phyloP scores from a whole-genome alignment of 2,888 invertebrate genomes.

The Pristionchus entomophagus region DNA sequence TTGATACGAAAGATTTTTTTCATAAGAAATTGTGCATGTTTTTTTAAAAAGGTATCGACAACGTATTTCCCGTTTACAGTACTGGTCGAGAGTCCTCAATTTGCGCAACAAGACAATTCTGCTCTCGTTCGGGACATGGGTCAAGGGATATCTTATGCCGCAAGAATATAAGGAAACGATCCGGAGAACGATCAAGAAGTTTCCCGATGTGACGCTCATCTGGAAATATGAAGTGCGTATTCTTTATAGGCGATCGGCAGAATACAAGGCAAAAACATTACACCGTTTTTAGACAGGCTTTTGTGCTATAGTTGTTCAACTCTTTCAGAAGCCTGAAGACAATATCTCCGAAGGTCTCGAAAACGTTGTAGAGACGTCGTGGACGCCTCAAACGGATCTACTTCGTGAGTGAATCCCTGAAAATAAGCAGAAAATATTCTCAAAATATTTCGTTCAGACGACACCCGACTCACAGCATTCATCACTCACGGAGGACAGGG shows the following conservation, averaged over 20 bases:
- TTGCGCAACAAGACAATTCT: neutral
- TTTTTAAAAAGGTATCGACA: too few relatives aligned
- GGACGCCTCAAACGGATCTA: slow-evolving; percentile 3
- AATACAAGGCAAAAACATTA: too few relatives aligned
- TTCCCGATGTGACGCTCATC: slow-evolving; percentile 10
- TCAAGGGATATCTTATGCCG: slow-evolving; percentile 1
- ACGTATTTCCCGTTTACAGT: too few relatives aligned
- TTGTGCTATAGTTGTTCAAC: too few relatives aligned
- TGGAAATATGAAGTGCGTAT: slow-evolving; percentile 19
- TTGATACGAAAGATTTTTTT: too few relatives aligned
- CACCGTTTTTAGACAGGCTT: too few relatives aligned
- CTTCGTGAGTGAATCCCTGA: slow-evolving; percentile 18
- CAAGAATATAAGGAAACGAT: neutral
- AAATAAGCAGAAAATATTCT: too few relatives aligned
- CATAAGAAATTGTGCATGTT: too few relatives aligned
- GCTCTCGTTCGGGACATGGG: slow-evolving; percentile 28
- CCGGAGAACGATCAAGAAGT: neutral
- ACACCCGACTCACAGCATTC: neutral
- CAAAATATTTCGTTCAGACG: neutral
- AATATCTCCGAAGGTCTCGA: neutral
- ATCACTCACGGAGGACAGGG: slow-evolving; percentile 8
- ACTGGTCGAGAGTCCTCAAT: slow-evolving; percentile 26
- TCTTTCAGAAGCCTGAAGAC: slow-evolving; percentile 17
- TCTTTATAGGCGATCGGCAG: too few relatives aligned
- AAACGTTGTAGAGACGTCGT: slow-evolving; percentile 8